Evolutionary conservation across 2,113 vertebrate species (phyloP).

Genomic region (Rhinichthys klamathensis): DNA sequence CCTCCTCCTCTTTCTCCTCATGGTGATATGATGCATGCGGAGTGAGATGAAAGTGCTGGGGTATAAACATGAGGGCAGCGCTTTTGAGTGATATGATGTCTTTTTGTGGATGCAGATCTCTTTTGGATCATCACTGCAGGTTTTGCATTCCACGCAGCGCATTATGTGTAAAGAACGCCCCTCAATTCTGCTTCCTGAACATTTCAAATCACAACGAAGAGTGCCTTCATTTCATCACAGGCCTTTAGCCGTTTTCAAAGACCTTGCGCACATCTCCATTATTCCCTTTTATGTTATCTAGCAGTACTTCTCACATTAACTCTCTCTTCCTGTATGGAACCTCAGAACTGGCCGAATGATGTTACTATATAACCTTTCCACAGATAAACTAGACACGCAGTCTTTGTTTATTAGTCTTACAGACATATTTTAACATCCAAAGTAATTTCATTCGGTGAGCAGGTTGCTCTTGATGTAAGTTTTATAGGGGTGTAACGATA

Average conservation of each 20-base stretch:
- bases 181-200: conserved; percentile 27
- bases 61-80: conserved; percentile 41
- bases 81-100: conserved; percentile 17
- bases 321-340: conserved; percentile 22
- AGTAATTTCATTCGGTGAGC: not conserved
- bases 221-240: conserved; percentile 24
- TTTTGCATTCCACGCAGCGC: conserved; percentile 5
- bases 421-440: not conserved
- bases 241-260: conserved; percentile 27
- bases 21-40: conserved; percentile 34
- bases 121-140: conserved; percentile 17
- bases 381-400: not conserved
- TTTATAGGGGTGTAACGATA: too few relatives aligned
- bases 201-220: conserved; percentile 1
- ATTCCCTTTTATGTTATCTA: conserved; percentile 21
- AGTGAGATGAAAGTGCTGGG: conserved; percentile 46
- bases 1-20: conserved; percentile 13
- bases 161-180: conserved; percentile 16
- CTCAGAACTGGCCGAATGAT: not conserved
- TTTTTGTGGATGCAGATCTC: conserved; percentile 28
- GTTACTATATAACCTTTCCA: not conserved
- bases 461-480: not conserved
- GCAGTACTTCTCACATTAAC: conserved; percentile 33
- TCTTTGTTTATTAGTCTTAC: not conserved
- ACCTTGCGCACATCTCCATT: not conserved